Conservation (phyloP, 2,797 vertebrate species). For the Karalla daura region DNA sequence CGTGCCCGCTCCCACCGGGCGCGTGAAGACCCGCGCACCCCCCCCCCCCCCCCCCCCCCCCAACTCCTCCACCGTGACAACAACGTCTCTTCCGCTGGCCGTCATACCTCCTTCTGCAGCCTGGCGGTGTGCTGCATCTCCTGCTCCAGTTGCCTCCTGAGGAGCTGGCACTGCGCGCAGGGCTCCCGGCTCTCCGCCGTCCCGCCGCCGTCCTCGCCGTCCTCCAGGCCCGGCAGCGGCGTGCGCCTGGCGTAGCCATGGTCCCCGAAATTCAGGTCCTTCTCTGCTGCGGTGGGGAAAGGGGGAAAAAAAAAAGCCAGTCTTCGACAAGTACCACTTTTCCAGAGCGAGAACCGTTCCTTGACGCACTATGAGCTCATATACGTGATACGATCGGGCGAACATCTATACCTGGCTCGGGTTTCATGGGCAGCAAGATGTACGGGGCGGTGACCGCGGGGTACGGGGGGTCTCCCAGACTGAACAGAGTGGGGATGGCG, state of each 20-base stretch:
- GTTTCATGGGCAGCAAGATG: constrained; percentile 77
- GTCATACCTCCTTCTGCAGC: constrained; percentile 82
- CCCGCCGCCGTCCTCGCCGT: constrained; percentile 67
- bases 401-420: constrained; percentile 85
- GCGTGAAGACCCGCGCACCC: too few relatives aligned
- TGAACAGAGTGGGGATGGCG: constrained; percentile 86
- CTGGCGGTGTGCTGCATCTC: constrained; percentile 83
- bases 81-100: too few relatives aligned
- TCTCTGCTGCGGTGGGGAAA: constrained; percentile 81
- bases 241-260: constrained; percentile 85
- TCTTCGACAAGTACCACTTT: too few relatives aligned
- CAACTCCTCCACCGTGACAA: not conserved
- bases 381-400: too few relatives aligned
- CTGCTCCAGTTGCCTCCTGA: constrained; percentile 84
- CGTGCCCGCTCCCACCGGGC: too few relatives aligned
- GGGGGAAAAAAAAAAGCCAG: constrained; percentile 21
- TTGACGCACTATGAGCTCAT: too few relatives aligned
- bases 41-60: too few relatives aligned
- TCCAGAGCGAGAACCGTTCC: too few relatives aligned
- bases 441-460: constrained; percentile 74
- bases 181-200: constrained; percentile 68
- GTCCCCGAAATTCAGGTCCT: constrained; percentile 83
- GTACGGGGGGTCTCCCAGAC: constrained; percentile 79
- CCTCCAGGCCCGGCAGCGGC: constrained; percentile 75
- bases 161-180: constrained; percentile 83